Evolutionary conservation across 37 sponge, comb jelly and placozoan genomes (phyloP).

Genomic region (Spongilla lacustris): DNA sequence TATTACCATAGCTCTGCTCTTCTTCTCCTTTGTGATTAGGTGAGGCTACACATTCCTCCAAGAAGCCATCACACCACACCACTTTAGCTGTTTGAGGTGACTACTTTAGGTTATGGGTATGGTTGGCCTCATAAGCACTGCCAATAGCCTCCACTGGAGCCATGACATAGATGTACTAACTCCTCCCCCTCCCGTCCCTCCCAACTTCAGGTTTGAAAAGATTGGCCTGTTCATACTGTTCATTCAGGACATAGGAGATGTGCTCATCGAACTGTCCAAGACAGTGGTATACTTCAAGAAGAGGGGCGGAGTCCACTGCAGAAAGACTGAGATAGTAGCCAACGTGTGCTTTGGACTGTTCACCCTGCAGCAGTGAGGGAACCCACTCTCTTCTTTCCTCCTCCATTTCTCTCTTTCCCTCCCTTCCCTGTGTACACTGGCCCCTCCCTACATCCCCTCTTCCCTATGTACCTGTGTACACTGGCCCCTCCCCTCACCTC

Average conservation of each 20-base stretch:
- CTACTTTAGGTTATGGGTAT: no score
- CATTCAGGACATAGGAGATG: conserved; percentile 61
- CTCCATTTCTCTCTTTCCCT: background rate
- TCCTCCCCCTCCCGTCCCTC: no score
- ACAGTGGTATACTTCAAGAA: conserved; percentile 25
- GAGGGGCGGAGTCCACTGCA: conserved; percentile 9
- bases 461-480: no score
- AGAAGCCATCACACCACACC: no score
- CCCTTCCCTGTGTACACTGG: background rate
- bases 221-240: conserved; percentile 53
- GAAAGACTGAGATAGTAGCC: conserved; percentile 7
- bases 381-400: background rate
- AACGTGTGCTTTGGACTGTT: conserved; percentile 36
- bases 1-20: conserved; percentile 13
- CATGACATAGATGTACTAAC: no score
- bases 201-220: conserved; percentile 36
- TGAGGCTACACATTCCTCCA: no score
- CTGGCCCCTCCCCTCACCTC: no score
- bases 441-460: no score
- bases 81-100: no score
- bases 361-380: conserved; percentile 17
- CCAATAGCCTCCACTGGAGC: no score
- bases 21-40: conserved; percentile 20
- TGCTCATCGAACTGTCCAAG: conserved; percentile 55
- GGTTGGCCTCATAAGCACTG: no score